Conservation (phyloP, 1,140 invertebrate genomes). For the Drosophila kurseongensis region DNA sequence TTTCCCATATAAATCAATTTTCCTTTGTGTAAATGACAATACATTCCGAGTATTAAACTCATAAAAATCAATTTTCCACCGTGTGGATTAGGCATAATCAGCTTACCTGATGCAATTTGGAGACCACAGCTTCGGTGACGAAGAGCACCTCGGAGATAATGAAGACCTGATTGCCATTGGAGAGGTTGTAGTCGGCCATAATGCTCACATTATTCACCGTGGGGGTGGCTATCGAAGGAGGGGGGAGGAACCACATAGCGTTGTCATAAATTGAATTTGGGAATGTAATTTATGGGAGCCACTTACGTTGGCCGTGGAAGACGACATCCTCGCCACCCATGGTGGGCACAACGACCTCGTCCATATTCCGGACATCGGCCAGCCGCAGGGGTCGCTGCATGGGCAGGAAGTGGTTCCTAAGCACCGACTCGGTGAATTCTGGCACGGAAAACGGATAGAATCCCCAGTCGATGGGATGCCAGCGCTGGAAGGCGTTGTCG, state of each 20-base stretch:
- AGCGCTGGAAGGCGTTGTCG: constrained; percentile 88
- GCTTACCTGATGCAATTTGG: constrained; percentile 86
- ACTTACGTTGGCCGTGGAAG: constrained; percentile 86
- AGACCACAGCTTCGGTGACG: constrained; percentile 87
- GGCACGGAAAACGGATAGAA: constrained; percentile 89
- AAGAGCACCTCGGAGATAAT: constrained; percentile 87
- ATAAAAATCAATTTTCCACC: not conserved
- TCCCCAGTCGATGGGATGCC: constrained; percentile 89
- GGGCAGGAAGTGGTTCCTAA: constrained; percentile 87
- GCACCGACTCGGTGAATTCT: constrained; percentile 87
- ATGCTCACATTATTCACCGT: constrained; percentile 87
- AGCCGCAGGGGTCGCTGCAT: constrained; percentile 86
- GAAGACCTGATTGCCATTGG: constrained; percentile 87
- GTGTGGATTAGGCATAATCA: not conserved
- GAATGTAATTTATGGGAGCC: constrained; percentile 31
- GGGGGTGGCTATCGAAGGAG: constrained; percentile 80
- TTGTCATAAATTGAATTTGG: constrained; percentile 39
- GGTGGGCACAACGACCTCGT: constrained; percentile 85
- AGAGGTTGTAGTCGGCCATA: constrained; percentile 87
- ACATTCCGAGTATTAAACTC: too few species aligned
- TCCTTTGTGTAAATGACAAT: too few species aligned
- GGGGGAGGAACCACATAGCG: not conserved
- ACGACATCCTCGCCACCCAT: constrained; percentile 86
- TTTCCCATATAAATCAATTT: too few species aligned
- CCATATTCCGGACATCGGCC: constrained; percentile 85